Base-by-base conservation (phyloP, 2,888 invertebrate species). In the Brenthis ino region DNA sequence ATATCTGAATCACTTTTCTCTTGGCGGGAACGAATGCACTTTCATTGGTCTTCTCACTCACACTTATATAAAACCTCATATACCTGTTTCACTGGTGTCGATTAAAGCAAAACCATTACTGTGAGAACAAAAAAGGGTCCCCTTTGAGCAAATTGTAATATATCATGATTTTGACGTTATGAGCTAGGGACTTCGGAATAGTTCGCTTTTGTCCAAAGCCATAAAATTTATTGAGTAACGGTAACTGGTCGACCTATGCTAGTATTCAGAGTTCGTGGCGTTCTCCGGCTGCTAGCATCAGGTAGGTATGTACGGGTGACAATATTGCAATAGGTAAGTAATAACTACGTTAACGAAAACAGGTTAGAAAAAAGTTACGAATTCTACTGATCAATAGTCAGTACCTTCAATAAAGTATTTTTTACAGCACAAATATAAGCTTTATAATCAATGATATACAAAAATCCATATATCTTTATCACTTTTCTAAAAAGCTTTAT, bases 91-190 rank as follows among this genome's bases (percentile, higher is more conserved):
- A 81, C 68, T 61, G 71, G 77, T 82, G 85, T 84, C 91, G 91
- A 92, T 92, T 91, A 89, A 88, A 88, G 84, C 88, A 85, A 88
- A 89, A 88, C 92, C 91, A 93, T 93, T 93, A 92, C 88, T 80
- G 75, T 75, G 87, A 90, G 92, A 92, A 93, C 93, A 93, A 93
- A 93, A 92, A 93, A 93, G 84, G 91, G 92, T 89, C 91, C 93
- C 93, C 93, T 91, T 89, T 89, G 87, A 90, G 82, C 85, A 91
- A 92, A 91, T 91, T 79, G 92, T 89, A 89, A 93, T 93, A 89
- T 91, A 93, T 93, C 93, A 93, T 93, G 90, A 86, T 80, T 83
- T 85, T 93, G 92, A 92, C 93, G 85, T 89, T 84, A 84, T 83
- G 82, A 82, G 82, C 81, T 80, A 83, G 92, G 93, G 91, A 86